Conservation (phyloP, 2,797 vertebrate species). For the Crossoptilon crossoptilon region DNA sequence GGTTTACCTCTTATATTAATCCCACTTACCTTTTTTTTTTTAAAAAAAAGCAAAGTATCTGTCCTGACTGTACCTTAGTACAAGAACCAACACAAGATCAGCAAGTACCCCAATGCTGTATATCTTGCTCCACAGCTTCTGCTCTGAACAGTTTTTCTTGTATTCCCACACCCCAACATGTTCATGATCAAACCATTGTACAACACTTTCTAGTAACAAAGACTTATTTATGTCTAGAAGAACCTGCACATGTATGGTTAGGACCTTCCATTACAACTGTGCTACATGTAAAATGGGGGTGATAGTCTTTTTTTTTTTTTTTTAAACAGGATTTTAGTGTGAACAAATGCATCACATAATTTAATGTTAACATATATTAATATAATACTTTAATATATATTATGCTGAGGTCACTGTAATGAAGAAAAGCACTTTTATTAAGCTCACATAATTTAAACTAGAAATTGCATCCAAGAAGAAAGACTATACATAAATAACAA, state of each 20-base stretch:
- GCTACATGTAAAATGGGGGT: background rate
- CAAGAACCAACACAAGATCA: background rate
- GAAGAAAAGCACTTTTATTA: background rate
- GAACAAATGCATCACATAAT: background rate
- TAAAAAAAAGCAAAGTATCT: background rate
- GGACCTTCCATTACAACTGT: rapidly evolving
- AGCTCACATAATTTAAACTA: background rate
- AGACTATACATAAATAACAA: background rate
- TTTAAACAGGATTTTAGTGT: background rate
- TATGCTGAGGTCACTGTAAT: background rate
- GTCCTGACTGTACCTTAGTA: background rate
- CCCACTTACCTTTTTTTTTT: background rate
- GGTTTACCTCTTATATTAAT: background rate
- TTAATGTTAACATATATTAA: background rate
- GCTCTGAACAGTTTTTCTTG: too few relatives aligned
- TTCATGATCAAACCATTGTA: background rate
- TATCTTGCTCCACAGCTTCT: too few relatives aligned
- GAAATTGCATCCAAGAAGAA: background rate
- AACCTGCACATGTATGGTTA: rapidly evolving
- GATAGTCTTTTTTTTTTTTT: background rate
- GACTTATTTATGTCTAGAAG: background rate
- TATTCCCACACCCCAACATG: background rate
- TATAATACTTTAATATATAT: background rate
- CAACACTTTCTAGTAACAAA: background rate
- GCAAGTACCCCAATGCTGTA: background rate